These are phyloP conservation scores for Acleris holmiana DNA, from an alignment of 2,888 invertebrate species.

Conservation along the genomic window DNA sequence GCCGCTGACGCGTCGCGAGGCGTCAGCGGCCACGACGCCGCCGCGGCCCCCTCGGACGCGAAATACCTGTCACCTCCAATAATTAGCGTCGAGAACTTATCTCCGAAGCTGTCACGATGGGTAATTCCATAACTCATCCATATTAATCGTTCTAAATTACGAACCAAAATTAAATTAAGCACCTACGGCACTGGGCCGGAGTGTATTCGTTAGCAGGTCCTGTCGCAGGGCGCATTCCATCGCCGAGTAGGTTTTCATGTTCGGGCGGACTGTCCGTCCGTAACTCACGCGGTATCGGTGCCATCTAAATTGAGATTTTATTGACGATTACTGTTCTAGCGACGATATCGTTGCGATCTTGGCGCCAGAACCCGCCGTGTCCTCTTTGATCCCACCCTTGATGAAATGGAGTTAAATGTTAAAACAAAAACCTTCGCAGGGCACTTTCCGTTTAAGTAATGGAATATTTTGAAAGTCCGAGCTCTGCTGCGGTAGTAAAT, in stretches of 20 bases:
- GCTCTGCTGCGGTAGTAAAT: conserved; percentile 18
- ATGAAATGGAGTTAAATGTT: conserved; percentile 28
- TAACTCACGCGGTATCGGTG: conserved; percentile 81
- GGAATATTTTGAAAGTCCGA: conserved; percentile 23
- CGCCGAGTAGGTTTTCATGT: conserved; percentile 83
- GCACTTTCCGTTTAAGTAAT: conserved; percentile 29
- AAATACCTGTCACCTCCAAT: conserved; percentile 28
- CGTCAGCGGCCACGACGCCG: conserved; percentile 52
- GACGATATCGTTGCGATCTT: conserved; percentile 83
- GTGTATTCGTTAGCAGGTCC: conserved; percentile 79
- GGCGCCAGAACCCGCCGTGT: conserved; percentile 69
- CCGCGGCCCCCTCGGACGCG: conserved; percentile 11
- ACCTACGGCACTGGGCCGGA: conserved; percentile 25
- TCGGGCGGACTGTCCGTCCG: conserved; percentile 74
- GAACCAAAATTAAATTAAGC: conserved; percentile 35
- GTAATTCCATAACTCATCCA: conserved; percentile 29
- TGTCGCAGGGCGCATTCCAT: conserved; percentile 77
- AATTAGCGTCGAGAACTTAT: conserved; percentile 28
- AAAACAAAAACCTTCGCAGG: conserved; percentile 32
- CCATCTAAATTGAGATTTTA: conserved; percentile 85
- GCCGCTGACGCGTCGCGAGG: conserved; percentile 53
- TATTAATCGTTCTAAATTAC: conserved; percentile 37
- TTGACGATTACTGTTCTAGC: conserved; percentile 84
- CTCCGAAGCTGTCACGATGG: conserved; percentile 29
- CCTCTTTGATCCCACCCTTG: conserved; percentile 63